Base-by-base conservation (phyloP, 64 coral and sea anemone species). In the Trachythela sp. region DNA sequence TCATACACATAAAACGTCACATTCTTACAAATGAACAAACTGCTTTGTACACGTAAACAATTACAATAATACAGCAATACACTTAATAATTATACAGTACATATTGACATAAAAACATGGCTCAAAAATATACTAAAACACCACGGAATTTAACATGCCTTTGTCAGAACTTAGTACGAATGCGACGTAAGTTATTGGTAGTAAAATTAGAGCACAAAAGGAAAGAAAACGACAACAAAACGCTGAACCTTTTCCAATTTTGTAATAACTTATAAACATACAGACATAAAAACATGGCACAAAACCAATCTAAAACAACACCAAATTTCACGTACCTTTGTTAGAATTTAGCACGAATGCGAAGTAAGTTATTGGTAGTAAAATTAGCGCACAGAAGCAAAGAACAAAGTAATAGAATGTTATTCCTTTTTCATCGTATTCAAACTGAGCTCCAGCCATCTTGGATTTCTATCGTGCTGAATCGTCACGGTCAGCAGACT, bases 341-440 rank as follows among this genome's bases (percentile, higher is more conserved):
- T 92, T 58, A 52, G 92, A 95, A 38, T 91, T 99, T 26, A 58
- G 67, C 68, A 84, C 91, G 88, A 88, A 99, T 71, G 94, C 84
- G 91, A 93, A 95, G 84, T 99, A 99, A 32, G 93, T 95, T 71
- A 99, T 24, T 38, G 96, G 96, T n/a, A 95, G 87, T 68, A 99
- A 91, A 77, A 99, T 88, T 70, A 99, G 54, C 49, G 91, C 96
- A 42, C 84, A 99, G 60, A 99, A 94, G n/a, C 93, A 99, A 43
- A 99, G 86, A 45, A 99, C 72, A 89, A 99, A 99, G 39, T 99
- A 99, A 86, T 99, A 99, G 86, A 99, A 99, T 34, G 96, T 99
- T 15, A 93, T 99, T 88, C 96, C 96, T 90, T 99, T 99, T 52
- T 99, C 96, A 39, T 99, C 96, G 48, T 99, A 99, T 87, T 99